Base-by-base conservation (phyloP, 2,113 vertebrate species). In the Protomyctophum bolini region DNA sequence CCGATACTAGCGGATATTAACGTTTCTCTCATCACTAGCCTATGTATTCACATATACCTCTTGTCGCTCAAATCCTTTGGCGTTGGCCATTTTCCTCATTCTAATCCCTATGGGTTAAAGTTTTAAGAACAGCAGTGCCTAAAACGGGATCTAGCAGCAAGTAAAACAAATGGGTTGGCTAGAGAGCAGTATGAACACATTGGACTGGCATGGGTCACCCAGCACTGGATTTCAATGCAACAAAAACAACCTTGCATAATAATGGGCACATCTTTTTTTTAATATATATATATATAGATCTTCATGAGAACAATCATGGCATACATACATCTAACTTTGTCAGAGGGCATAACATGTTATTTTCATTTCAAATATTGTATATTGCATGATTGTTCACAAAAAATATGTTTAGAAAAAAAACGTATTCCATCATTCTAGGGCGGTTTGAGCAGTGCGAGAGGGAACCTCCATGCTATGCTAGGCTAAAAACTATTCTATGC, bases 91-190 rank as follows among this genome's bases (percentile, higher is more conserved):
- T 54, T 60, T 8, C 1, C 59, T 14, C 70, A 72, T 63, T 54
- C 72, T 58, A 70, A 68, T 61, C 54, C 51, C 6, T 33, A 66
- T 48, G 7, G 6, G 48, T 10, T 51, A 58, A 52, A 8, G 48
- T 66, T 72, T 65, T 52, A 67, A 72, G 63, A 82, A 72, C 81
- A 92, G 86, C 80, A 85, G 85, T 83, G 86, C 10, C 67, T 73
- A 77, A 79, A 88, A 84, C 58, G 80, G 83, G 80, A 76, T 83
- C 87, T 81, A 92, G 87, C 90, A 92, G 90, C 89, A 92, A 82
- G 82, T 86, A 77, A 64, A 90, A 78, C 72, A 70, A 66, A 67
- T 21, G 58, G 63, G 70, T 79, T 77, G 74, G 61, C 73, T 65
- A 75, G 59, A 62, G 73, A 77, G 72, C 58, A 66, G 77, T 55